phyloP scores from a whole-genome alignment of 2,113 vertebrate genomes.

The Haliaeetus leucogaster region DNA sequence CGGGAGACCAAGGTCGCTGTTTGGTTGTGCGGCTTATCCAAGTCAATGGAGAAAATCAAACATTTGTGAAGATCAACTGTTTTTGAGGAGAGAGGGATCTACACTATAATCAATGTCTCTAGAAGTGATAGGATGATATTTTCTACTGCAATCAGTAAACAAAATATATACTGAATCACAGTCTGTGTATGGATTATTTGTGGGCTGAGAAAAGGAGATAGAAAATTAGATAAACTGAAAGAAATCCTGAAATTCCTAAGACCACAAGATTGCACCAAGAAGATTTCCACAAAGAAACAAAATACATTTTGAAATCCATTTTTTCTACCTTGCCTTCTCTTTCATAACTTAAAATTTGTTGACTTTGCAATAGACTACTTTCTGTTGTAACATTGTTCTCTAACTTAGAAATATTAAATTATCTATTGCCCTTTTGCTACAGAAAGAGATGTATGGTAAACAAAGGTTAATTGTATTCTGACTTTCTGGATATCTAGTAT shows the following conservation, averaged over 20 bases:
- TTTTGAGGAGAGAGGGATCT: neutral
- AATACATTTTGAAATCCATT: neutral
- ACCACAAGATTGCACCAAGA: neutral
- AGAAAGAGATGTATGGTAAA: neutral
- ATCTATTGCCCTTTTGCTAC: neutral
- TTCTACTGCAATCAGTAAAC: neutral
- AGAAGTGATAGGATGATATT: neutral
- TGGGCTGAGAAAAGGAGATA: neutral
- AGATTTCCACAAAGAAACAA: neutral
- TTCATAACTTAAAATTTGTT: neutral
- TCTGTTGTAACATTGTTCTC: neutral
- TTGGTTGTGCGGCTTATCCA: neutral
- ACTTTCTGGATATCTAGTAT: neutral
- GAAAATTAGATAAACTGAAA: neutral
- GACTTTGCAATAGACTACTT: neutral
- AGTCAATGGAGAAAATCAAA: neutral
- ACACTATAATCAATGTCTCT: neutral
- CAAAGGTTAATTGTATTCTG: neutral
- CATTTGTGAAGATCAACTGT: neutral
- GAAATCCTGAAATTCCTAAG: neutral
- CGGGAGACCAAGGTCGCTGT: neutral
- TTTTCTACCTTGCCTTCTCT: constrained; percentile 6
- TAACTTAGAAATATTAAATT: neutral
- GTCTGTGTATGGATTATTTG: neutral
- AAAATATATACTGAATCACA: neutral